Evolutionary conservation across 2,113 vertebrate species (phyloP).

Genomic region (Microtus ochrogaster): DNA sequence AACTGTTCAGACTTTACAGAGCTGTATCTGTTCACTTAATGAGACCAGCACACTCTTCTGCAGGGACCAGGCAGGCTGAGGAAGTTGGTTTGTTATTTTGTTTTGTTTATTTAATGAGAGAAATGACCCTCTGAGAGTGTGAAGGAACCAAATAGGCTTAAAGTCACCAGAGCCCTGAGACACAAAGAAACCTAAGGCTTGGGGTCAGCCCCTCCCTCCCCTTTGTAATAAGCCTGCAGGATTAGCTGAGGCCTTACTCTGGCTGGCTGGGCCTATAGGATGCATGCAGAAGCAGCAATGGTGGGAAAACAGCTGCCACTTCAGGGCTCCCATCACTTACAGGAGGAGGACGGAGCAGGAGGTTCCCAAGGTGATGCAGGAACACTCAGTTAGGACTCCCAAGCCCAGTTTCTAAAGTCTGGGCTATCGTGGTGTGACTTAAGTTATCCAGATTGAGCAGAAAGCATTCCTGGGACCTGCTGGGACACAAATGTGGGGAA

Average conservation of each 20-base stretch:
- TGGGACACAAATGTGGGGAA: neutral
- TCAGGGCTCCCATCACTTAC: neutral
- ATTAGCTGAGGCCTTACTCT: slow-evolving; percentile 35
- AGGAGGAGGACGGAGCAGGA: neutral
- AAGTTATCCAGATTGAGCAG: neutral
- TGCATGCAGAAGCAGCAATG: neutral
- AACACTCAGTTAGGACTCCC: neutral
- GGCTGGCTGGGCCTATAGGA: neutral
- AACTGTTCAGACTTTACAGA: slow-evolving; percentile 56
- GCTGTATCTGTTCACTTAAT: neutral
- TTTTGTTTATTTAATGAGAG: slow-evolving; percentile 35
- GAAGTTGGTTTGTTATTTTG: neutral
- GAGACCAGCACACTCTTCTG: neutral
- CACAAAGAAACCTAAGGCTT: slow-evolving; percentile 70
- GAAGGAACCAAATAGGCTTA: slow-evolving; percentile 62
- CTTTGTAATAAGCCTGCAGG: neutral
- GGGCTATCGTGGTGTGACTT: accelerated
- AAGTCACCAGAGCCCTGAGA: slow-evolving; percentile 57
- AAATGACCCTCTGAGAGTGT: slow-evolving; percentile 6
- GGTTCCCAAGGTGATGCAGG: neutral
- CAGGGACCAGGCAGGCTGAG: neutral
- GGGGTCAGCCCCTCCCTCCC: neutral
- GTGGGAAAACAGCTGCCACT: neutral
- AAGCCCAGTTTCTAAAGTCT: neutral
- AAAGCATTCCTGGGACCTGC: neutral